These are phyloP conservation scores for human (Homo sapiens) DNA, from an alignment of 2,113 vertebrate genomes.

Conservation along the genomic window GRCh38 chr11:15589501-15590000, in stretches of 20 bases:
- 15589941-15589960: neutral
- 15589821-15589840: slow-evolving; percentile 45
- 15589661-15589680: slow-evolving; percentile 72
- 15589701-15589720: slow-evolving; percentile 54
- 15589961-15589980: neutral
- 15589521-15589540: slow-evolving; percentile 76
- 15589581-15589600: slow-evolving; percentile 81
- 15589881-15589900: neutral
- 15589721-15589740: slow-evolving; percentile 47
- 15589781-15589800: neutral
- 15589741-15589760: slow-evolving; percentile 56
- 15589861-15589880: neutral
- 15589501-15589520: slow-evolving; percentile 69
- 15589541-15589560: slow-evolving; percentile 78
- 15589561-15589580: slow-evolving; percentile 84
- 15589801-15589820: neutral
- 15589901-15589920: rapidly evolving
- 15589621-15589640: slow-evolving; percentile 75
- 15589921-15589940: neutral
- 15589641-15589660: slow-evolving; percentile 70
- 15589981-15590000: neutral
- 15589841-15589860: neutral
- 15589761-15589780: slow-evolving; percentile 24
- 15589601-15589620: slow-evolving; percentile 82
- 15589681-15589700: slow-evolving; percentile 49